These are phyloP conservation scores for Champsocephalus esox DNA, from an alignment of 2,797 vertebrate genomes.

Conservation along the genomic window DNA sequence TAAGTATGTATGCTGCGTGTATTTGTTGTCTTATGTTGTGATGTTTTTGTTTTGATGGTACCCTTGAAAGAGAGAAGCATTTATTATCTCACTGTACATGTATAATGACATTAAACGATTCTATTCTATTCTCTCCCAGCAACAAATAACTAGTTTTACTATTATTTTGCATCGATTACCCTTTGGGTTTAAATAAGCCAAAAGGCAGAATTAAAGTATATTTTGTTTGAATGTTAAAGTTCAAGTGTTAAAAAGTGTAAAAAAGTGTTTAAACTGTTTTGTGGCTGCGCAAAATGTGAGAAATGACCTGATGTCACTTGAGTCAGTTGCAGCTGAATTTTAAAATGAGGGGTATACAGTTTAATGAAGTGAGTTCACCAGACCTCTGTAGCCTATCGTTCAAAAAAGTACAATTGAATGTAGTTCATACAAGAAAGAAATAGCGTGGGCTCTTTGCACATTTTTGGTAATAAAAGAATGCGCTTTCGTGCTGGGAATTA, in stretches of 20 bases:
- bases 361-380: neutral
- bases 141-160: constrained; percentile 1
- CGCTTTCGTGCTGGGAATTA: too few species aligned
- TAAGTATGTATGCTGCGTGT: too few species aligned
- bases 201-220: neutral
- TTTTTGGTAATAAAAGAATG: too few species aligned
- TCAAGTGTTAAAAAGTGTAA: too few species aligned
- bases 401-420: neutral
- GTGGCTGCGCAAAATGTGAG: neutral
- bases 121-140: neutral
- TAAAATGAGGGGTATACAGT: neutral
- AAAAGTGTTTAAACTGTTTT: too few species aligned
- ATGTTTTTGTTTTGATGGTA: too few species aligned
- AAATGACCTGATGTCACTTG: neutral
- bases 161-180: neutral
- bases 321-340: neutral
- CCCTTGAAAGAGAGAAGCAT: too few species aligned
- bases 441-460: neutral
- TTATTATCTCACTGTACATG: too few species aligned
- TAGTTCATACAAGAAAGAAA: neutral
- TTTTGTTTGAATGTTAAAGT: neutral
- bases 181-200: neutral
- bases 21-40: too few species aligned
- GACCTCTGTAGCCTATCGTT: too few species aligned
- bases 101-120: too few species aligned